phyloP scores from a whole-genome alignment of 1,140 invertebrate species.

The Neodiprion fabricii region DNA sequence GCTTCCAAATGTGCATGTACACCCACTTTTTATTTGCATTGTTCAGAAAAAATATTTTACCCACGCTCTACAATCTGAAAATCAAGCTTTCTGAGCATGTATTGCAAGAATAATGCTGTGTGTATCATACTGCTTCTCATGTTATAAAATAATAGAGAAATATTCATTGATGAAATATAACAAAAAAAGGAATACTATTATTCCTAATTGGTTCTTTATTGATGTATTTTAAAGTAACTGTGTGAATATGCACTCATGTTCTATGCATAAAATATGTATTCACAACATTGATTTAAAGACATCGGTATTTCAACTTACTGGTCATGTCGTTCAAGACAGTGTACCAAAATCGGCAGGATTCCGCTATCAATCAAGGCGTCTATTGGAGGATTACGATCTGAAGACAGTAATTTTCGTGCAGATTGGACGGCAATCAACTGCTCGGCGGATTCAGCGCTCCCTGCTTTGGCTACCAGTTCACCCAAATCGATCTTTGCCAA shows the following conservation, averaged over 20 bases:
- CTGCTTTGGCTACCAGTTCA: conserved; percentile 77
- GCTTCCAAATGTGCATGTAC: too few species aligned
- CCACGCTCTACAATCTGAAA: too few species aligned
- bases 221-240: not conserved
- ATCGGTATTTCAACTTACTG: conserved; percentile 60
- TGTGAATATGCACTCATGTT: not conserved
- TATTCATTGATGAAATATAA: too few species aligned
- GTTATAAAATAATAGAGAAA: too few species aligned
- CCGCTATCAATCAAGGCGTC: conserved; percentile 93
- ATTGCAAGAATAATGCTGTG: too few species aligned
- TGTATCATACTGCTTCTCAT: too few species aligned
- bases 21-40: too few species aligned
- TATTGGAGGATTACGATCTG: conserved; percentile 98
- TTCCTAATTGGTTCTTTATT: not conserved
- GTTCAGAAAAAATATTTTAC: too few species aligned
- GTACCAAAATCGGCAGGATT: conserved; percentile 92
- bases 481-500: conserved; percentile 70
- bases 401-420: conserved; percentile 92
- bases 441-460: conserved; percentile 70
- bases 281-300: not conserved
- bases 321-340: conserved; percentile 85
- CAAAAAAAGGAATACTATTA: too few species aligned
- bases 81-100: too few species aligned
- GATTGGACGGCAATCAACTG: conserved; percentile 86
- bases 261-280: not conserved